phyloP scores from a whole-genome alignment of 2,888 invertebrate genomes.

The Cartodere bifasciata region DNA sequence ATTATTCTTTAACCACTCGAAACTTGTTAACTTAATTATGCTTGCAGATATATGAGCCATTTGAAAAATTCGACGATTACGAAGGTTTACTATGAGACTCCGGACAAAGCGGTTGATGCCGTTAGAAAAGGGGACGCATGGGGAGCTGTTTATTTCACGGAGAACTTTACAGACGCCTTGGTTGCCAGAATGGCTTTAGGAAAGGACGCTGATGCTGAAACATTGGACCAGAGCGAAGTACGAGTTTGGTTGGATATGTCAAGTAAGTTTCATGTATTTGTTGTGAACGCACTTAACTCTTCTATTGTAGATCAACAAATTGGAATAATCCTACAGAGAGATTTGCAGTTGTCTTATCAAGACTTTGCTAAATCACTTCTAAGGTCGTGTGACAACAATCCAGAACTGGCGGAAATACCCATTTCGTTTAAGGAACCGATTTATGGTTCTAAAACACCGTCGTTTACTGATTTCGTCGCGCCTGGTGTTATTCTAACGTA shows the following conservation, averaged over 20 bases:
- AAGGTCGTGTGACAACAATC: slow-evolving; percentile 62
- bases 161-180: slow-evolving; percentile 79
- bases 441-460: slow-evolving; percentile 78
- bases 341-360: slow-evolving; percentile 75
- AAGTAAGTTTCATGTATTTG: slow-evolving; percentile 39
- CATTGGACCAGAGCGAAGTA: slow-evolving; percentile 74
- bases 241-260: slow-evolving; percentile 89
- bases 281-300: background rate
- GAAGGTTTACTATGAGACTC: slow-evolving; percentile 52
- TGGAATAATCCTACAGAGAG: slow-evolving; percentile 75
- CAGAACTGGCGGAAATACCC: slow-evolving; percentile 76
- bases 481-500: slow-evolving; percentile 90
- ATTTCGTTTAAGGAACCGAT: slow-evolving; percentile 82
- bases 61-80: slow-evolving; percentile 59
- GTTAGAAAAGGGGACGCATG: slow-evolving; percentile 70
- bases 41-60: slow-evolving; percentile 67
- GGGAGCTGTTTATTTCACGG: slow-evolving; percentile 80
- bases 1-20: background rate
- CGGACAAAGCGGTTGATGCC: slow-evolving; percentile 54
- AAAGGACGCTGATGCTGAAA: slow-evolving; percentile 74
- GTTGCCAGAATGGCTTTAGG: slow-evolving; percentile 70
- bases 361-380: slow-evolving; percentile 70
- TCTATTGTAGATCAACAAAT: slow-evolving; percentile 73
- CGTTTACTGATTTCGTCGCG: slow-evolving; percentile 92
- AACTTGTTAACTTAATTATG: background rate